Evolutionary conservation across 2,888 invertebrate genomes (phyloP), one percentile per base, ranked within the genome.

Genomic region (Biston betularia): DNA sequence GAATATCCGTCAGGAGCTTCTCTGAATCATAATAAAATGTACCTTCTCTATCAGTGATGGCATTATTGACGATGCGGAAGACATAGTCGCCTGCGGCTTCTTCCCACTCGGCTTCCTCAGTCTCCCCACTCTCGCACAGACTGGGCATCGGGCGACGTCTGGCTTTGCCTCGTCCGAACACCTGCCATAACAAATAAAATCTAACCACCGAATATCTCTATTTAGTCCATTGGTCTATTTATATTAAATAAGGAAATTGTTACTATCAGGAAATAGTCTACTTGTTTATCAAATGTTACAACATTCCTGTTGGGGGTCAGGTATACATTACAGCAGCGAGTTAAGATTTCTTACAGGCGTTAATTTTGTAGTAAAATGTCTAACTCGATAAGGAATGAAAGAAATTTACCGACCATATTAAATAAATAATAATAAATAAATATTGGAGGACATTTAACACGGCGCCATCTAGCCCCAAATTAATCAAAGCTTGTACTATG

Each of bases 1-100:
- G n/a, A n/a, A n/a, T n/a, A n/a, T n/a, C n/a, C n/a, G n/a, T n/a
- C n/a, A n/a, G n/a, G n/a, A n/a, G 24, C 24, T 24, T 24, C 24
- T 24, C 1, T 24, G 24, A 24, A 24, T 24, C 24, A 46, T 11
- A 48, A 12, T 0, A 11, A 48, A 48, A 11, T 5, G 6, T 90
- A 96, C 96, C 93, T 87, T 96, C 96, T 83, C 96, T 95, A 81
- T 96, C 96, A 63, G 95, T 95, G 62, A 94, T 93, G 53, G 95
- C 95, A 77, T 96, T 96, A 84, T 96, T 96, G 49, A 98, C 96
- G 73, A 98, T 97, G 67, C 98, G 95, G 91, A 98, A 98, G 59
- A 98, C 98, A 85, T 98, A 98, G 85, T 98, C 98, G 15, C 94
- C 95, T 9, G 96, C 95, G 0, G 86, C 83, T 45, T 94, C 94